phyloP scores from a whole-genome alignment of 2,797 vertebrate species.

The Myotis pilosus region DNA sequence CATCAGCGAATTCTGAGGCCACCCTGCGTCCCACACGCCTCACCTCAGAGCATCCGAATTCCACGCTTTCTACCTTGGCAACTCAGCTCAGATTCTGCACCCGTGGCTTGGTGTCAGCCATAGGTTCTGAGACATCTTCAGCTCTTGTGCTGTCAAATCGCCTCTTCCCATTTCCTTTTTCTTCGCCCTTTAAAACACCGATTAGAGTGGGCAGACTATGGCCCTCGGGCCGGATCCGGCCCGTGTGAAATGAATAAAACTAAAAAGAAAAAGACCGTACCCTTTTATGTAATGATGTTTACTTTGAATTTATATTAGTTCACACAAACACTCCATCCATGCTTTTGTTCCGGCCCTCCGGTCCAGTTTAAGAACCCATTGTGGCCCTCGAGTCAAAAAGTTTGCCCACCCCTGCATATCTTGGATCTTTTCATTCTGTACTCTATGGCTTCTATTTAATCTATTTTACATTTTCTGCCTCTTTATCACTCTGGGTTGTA shows the following conservation, averaged over 20 bases:
- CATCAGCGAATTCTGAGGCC: neutral
- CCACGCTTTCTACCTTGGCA: rapidly evolving
- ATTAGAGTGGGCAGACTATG: too few species aligned
- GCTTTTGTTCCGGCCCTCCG: too few species aligned
- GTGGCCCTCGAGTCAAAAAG: too few species aligned
- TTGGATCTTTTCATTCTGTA: neutral
- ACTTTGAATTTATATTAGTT: too few species aligned
- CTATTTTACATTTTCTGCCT: neutral
- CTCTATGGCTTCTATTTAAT: neutral
- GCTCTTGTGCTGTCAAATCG: neutral
- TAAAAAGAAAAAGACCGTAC: too few species aligned
- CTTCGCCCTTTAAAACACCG: neutral
- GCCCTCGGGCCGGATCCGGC: too few species aligned
- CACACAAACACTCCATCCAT: too few species aligned
- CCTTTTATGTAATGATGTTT: too few species aligned
- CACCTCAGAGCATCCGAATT: neutral
- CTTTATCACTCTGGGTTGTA: neutral
- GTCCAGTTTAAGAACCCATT: too few species aligned
- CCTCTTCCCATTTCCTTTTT: neutral
- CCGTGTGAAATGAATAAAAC: too few species aligned
- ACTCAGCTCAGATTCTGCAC: neutral
- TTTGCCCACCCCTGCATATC: too few species aligned
- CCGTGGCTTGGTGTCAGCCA: neutral
- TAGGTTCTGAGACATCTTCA: neutral
- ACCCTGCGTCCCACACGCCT: neutral